Conservation (phyloP, 2,113 vertebrate genomes). For the Hemichromis elongatus region DNA sequence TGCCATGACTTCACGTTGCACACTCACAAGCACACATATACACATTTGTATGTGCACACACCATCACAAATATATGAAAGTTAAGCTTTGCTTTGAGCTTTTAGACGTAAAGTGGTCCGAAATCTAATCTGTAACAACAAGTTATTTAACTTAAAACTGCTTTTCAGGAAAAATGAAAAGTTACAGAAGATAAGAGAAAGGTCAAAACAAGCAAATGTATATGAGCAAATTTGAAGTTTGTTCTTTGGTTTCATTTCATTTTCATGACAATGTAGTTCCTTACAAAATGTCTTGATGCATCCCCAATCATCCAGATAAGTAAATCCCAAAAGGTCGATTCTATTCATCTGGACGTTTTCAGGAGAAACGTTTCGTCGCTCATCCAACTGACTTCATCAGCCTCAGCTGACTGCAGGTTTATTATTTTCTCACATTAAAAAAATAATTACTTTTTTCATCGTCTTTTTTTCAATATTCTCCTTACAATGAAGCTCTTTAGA, state of each 20-base stretch:
- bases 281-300: too few relatives aligned
- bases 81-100: neutral
- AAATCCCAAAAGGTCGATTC: too few relatives aligned
- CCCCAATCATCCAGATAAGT: too few relatives aligned
- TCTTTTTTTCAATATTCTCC: neutral
- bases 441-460: neutral
- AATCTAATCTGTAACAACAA: slow-evolving; percentile 23
- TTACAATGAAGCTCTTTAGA: neutral
- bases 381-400: too few relatives aligned
- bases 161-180: neutral
- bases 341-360: too few relatives aligned
- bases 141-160: slow-evolving; percentile 19
- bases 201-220: neutral
- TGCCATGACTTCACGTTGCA: neutral
- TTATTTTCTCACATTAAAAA: neutral
- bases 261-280: neutral
- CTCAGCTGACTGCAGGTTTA: too few relatives aligned
- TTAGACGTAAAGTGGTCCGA: neutral
- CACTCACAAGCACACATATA: neutral
- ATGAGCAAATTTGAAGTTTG: neutral
- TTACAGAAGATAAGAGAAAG: neutral
- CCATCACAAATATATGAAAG: neutral
- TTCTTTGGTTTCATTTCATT: neutral
- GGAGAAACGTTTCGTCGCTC: too few relatives aligned
- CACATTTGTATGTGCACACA: neutral